A percentile compares a stretch with the other conserved stretches of the same genome.
Conservation (phyloP, 2,797 vertebrate genomes). For the Pelodytes ibericus region DNA sequence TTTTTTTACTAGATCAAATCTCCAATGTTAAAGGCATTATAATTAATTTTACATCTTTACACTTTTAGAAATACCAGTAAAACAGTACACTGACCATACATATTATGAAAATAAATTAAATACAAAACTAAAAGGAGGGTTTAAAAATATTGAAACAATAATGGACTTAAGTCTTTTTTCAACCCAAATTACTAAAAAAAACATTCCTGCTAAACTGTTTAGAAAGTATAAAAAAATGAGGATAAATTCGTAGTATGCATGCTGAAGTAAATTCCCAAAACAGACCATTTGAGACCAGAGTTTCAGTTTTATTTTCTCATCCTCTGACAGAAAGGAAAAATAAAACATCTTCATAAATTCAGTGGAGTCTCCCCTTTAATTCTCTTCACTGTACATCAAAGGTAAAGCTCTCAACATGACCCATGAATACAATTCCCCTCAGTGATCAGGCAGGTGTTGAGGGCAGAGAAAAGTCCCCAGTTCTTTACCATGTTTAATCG, state of each 20-base stretch:
- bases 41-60: no score
- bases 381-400: constrained; percentile 75
- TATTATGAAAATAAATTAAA: no score
- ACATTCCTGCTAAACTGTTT: no score
- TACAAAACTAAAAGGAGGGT: no score
- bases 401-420: constrained; percentile 70
- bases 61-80: no score
- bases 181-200: no score
- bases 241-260: constrained; percentile 24
- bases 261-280: constrained; percentile 24
- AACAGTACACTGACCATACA: no score
- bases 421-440: constrained; percentile 69
- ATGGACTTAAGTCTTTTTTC: no score
- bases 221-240: no score
- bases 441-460: constrained; percentile 75
- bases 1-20: no score
- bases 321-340: constrained; percentile 62
- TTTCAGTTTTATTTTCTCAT: constrained; percentile 27
- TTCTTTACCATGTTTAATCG: constrained; percentile 77
- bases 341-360: constrained; percentile 67
- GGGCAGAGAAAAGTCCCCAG: constrained; percentile 71
- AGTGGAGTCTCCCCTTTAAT: constrained; percentile 59
- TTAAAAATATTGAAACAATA: no score
- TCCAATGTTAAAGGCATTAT: no score
- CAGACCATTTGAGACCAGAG: constrained; percentile 2